Percentiles rank a stretch among this genome's conserved stretches.
phyloP scores from a whole-genome alignment of 2,888 invertebrate genomes.

The Cheilosia vulpina region DNA sequence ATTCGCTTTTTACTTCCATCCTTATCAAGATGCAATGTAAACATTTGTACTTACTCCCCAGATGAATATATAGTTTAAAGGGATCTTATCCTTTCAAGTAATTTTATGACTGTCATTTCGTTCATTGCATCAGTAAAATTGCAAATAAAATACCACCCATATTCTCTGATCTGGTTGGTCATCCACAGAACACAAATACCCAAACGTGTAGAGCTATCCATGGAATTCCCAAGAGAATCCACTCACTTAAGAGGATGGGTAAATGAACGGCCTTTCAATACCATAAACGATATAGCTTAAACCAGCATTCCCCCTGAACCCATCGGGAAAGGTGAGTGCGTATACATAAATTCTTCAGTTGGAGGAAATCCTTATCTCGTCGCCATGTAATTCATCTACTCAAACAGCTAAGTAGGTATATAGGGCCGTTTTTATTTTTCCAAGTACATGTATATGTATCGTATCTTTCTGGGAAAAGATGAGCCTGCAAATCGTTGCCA shows the following conservation, averaged over 20 bases:
- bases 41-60: constrained; percentile 33
- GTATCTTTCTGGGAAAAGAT: constrained; percentile 22
- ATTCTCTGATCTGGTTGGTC: constrained; percentile 41
- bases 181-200: constrained; percentile 27
- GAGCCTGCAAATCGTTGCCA: constrained; percentile 51
- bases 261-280: constrained; percentile 53
- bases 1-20: constrained; percentile 12
- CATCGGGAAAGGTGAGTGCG: constrained; percentile 62
- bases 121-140: constrained; percentile 47
- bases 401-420: constrained; percentile 28
- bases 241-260: constrained; percentile 32
- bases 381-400: constrained; percentile 67
- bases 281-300: constrained; percentile 44
- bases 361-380: constrained; percentile 57
- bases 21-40: constrained; percentile 43
- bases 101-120: constrained; percentile 47
- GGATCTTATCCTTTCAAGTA: constrained; percentile 44
- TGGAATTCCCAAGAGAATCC: constrained; percentile 37
- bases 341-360: constrained; percentile 66
- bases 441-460: constrained; percentile 30
- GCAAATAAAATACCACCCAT: constrained; percentile 33
- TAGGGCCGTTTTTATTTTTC: constrained; percentile 14
- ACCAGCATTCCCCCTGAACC: constrained; percentile 18
- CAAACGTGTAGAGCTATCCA: constrained; percentile 14
- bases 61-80: constrained; percentile 14